phyloP scores from a whole-genome alignment of 2,113 vertebrate genomes.

The Xiphophorus maculatus region DNA sequence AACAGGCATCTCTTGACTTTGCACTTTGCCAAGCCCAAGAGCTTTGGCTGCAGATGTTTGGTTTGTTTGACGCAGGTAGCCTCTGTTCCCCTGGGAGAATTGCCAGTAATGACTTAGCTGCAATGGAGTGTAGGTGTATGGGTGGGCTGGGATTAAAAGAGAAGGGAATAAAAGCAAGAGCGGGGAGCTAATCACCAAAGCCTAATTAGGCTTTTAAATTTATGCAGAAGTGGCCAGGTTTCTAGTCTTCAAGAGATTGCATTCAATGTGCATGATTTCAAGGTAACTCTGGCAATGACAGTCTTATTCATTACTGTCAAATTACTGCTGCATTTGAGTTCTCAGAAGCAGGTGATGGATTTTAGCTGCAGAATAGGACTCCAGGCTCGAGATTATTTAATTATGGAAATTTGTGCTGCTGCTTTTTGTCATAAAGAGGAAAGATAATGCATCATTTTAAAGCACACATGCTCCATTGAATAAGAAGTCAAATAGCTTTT shows the following conservation, averaged over 20 bases:
- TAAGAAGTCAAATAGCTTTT: background rate
- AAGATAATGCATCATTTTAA: background rate
- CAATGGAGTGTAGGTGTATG: conserved; percentile 48
- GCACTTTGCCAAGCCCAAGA: conserved; percentile 42
- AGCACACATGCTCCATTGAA: background rate
- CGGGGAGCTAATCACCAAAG: conserved; percentile 62
- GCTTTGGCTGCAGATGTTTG: conserved; percentile 62
- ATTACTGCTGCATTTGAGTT: conserved; percentile 45
- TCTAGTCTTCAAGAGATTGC: conserved; percentile 53
- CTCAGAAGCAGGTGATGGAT: conserved; percentile 22
- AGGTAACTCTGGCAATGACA: conserved; percentile 38
- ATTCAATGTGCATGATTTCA: conserved; percentile 62
- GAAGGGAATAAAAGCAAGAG: conserved; percentile 62
- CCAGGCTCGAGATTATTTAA: conserved; percentile 10
- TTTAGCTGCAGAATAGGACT: conserved; percentile 1
- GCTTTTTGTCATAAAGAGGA: background rate
- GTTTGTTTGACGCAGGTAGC: conserved; percentile 68
- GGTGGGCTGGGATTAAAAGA: conserved; percentile 62
- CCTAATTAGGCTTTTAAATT: conserved; percentile 73
- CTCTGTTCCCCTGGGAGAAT: conserved; percentile 53
- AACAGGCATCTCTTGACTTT: conserved; percentile 44
- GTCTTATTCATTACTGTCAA: conserved; percentile 46
- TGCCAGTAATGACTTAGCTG: conserved; percentile 61
- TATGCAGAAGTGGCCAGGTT: conserved; percentile 56
- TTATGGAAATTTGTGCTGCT: background rate